Evolutionary conservation across 2,113 vertebrate genomes (phyloP).

Genomic region (Alethe diademata): DNA sequence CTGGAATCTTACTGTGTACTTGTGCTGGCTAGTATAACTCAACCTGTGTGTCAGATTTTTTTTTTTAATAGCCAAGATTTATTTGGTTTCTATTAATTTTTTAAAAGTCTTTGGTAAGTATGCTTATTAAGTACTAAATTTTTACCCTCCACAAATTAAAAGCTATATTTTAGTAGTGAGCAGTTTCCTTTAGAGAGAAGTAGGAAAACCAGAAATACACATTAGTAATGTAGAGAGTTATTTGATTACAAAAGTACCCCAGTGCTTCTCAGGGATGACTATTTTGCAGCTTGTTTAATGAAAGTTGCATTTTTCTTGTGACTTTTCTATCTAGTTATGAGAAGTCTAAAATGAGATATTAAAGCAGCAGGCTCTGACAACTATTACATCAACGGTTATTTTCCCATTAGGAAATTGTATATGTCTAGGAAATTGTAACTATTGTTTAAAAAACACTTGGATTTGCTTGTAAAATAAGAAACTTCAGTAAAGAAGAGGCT

Average conservation of each 20-base stretch:
- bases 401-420: neutral
- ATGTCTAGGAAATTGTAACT: neutral
- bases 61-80: constrained; percentile 70
- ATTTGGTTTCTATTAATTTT: constrained; percentile 76
- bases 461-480: constrained; percentile 27
- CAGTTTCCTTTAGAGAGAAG: constrained; percentile 33
- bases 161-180: constrained; percentile 61
- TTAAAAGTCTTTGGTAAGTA: constrained; percentile 63
- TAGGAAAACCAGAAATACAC: neutral
- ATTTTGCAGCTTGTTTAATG: constrained; percentile 29
- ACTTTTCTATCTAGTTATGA: constrained; percentile 32
- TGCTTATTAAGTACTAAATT: constrained; percentile 66
- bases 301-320: constrained; percentile 21
- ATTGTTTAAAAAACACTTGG: neutral
- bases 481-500: neutral
- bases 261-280: constrained; percentile 1
- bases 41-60: constrained; percentile 65
- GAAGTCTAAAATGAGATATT: neutral
- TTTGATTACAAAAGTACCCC: neutral
- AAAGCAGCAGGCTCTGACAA: neutral
- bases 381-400: neutral
- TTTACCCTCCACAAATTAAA: constrained; percentile 70
- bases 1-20: constrained; percentile 75
- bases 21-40: constrained; percentile 73
- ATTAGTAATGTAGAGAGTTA: neutral